Evolutionary conservation across 2,888 invertebrate genomes (phyloP).

Genomic region (Volucella bombylans): DNA sequence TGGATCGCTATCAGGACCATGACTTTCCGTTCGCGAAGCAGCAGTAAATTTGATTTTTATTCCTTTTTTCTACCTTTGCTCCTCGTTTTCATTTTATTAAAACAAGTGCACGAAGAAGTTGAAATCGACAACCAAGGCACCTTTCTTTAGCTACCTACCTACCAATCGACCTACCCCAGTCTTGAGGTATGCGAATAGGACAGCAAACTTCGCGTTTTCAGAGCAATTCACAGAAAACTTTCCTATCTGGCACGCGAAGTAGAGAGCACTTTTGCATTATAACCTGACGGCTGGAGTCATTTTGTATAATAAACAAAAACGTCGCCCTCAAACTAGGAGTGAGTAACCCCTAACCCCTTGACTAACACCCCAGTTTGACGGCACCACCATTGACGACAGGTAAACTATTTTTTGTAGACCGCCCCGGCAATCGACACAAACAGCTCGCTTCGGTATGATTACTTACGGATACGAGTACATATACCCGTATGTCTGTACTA

Average conservation of each 20-base stretch:
- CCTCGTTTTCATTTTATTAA: slow-evolving; percentile 28
- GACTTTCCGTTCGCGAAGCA: slow-evolving; percentile 40
- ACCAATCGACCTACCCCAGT: too few species aligned
- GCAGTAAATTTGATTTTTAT: slow-evolving; percentile 49
- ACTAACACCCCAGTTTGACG: slow-evolving; percentile 32
- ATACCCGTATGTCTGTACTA: too few species aligned
- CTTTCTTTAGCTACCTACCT: background rate
- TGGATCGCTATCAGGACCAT: slow-evolving; percentile 46
- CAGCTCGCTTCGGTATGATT: slow-evolving; percentile 54
- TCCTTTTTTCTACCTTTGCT: slow-evolving; percentile 6
- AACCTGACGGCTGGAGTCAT: slow-evolving; percentile 51
- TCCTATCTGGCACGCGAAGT: slow-evolving; percentile 52
- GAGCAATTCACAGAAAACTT: slow-evolving; percentile 56
- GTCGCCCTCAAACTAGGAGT: slow-evolving; percentile 29
- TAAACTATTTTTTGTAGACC: slow-evolving; percentile 56
- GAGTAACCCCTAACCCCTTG: background rate
- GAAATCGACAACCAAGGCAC: slow-evolving; percentile 33
- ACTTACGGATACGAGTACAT: too few species aligned
- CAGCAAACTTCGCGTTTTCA: slow-evolving; percentile 44
- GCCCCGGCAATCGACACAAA: slow-evolving; percentile 58
- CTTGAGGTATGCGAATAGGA: background rate
- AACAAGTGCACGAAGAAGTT: slow-evolving; percentile 24
- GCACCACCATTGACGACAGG: slow-evolving; percentile 56
- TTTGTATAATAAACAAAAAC: slow-evolving; percentile 68
- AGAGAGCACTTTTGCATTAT: slow-evolving; percentile 55